These are phyloP conservation scores for Rhabdomys pumilio DNA, from an alignment of 2,797 vertebrate species.

Conservation along the genomic window DNA sequence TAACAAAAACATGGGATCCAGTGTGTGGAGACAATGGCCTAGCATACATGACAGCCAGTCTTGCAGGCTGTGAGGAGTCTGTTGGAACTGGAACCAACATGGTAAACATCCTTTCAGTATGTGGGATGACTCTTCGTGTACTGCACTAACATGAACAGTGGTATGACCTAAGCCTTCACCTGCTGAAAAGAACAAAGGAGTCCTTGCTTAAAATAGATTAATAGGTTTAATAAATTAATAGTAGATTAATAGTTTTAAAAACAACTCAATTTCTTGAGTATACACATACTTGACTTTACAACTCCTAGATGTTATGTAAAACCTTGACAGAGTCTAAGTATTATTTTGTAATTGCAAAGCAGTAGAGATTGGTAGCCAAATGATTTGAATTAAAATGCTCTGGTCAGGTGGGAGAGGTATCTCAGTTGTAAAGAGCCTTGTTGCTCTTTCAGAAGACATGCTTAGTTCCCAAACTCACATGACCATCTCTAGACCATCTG, in stretches of 20 bases:
- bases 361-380: background rate
- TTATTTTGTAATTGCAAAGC: conserved; percentile 3
- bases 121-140: background rate
- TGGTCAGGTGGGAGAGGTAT: background rate
- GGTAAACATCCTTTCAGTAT: conserved; percentile 86
- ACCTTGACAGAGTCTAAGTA: background rate
- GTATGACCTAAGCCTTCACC: background rate
- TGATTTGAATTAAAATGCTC: background rate
- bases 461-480: background rate
- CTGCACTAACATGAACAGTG: background rate
- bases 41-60: conserved; percentile 94
- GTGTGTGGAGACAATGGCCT: conserved; percentile 94
- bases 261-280: background rate
- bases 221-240: background rate
- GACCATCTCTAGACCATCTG: too few species aligned
- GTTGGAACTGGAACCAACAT: conserved; percentile 91
- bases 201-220: conserved; percentile 10
- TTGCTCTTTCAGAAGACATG: background rate
- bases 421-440: background rate
- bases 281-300: background rate
- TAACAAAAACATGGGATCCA: conserved; percentile 93
- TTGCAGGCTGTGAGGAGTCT: conserved; percentile 94
- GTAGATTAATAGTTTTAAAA: background rate
- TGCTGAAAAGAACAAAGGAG: conserved; percentile 15
- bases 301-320: background rate